Base-by-base conservation (phyloP, 2,797 vertebrate genomes). In the Phoxinus dragarum region DNA sequence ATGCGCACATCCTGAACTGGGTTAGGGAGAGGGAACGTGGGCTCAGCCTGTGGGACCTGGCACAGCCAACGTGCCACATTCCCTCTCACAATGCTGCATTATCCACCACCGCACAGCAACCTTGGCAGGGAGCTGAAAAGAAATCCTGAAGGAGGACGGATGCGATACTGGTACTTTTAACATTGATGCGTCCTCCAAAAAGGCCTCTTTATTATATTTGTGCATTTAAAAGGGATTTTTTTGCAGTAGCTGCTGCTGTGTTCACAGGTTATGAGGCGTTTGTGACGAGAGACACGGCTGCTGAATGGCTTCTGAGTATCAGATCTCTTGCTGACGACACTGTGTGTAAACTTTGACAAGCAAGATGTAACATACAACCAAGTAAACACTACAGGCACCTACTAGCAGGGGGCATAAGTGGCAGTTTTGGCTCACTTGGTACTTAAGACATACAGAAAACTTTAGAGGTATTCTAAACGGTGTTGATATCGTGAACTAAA, bases 41-140 rank as follows among this genome's bases (percentile, higher is more conserved):
- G 89, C 86, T 83, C 87, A 85, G 94, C 93, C 94, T 93, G 93
- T 94, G 93, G 93, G 94, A 95, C 90, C 94, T 95, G 94, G 94
- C 94, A 96, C 54, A 59, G 89, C 67, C 79, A 80, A 86, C 49
- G 80, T 67, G 84, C 75, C 89, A 87, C 88, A 87, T 88, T 89
- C 84, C 86, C 88, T 87, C 64, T 88, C 79, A 90, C 88, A 87
- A 86, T 87, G 87, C 68, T n/a, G 84, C 86, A 86, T 89, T 90
- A 89, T 91, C 86, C 80, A 72, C 64, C 82, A 87, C 87, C 88
- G 83, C 82, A 73, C 80, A 61, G 82, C 86, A 90, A 85, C 87
- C 75, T 83, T 84, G 77, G 88, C 84, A 84, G 86, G 84, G 77
- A 81, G 74, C 85, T 68, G 73, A 82, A 88, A 82, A 86, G 87